Evolutionary conservation across 2,888 invertebrate species (phyloP).

Genomic region (Cataglyphis rosenhaueri): DNA sequence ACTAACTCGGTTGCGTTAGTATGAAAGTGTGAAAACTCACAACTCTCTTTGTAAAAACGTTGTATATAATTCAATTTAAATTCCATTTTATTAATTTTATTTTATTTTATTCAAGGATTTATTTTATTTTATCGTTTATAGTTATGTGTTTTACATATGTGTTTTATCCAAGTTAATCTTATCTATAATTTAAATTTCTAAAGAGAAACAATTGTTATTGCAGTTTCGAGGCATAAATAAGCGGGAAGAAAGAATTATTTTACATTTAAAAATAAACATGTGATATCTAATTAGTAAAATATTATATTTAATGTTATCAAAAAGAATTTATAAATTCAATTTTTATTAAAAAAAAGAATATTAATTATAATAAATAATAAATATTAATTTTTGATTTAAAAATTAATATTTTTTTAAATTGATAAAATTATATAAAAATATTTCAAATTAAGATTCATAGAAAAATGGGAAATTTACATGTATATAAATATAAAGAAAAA

Average conservation of each 20-base stretch:
- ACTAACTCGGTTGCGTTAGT: slow-evolving; percentile 18
- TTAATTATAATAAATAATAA: too few species aligned
- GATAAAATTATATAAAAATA: neutral
- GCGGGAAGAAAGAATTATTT: neutral
- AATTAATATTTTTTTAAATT: neutral
- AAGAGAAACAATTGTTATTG: neutral
- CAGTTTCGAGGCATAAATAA: neutral
- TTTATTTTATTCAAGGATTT: neutral
- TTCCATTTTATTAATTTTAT: slow-evolving; percentile 23
- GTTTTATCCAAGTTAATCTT: slow-evolving; percentile 2
- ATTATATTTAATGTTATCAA: neutral
- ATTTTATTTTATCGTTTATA: neutral
- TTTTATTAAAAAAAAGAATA: neutral
- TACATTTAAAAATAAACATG: neutral
- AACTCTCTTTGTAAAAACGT: slow-evolving; percentile 20
- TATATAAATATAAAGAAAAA: neutral
- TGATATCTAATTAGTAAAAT: neutral
- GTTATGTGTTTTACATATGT: too few species aligned
- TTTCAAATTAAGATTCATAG: neutral
- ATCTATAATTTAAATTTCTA: neutral
- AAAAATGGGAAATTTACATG: neutral
- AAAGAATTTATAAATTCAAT: neutral
- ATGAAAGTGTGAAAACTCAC: neutral
- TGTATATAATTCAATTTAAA: slow-evolving; percentile 23
- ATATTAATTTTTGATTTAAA: neutral